These are phyloP conservation scores for Rhimphoctona megacephalus DNA, from an alignment of 2,888 invertebrate genomes.

Conservation along the genomic window DNA sequence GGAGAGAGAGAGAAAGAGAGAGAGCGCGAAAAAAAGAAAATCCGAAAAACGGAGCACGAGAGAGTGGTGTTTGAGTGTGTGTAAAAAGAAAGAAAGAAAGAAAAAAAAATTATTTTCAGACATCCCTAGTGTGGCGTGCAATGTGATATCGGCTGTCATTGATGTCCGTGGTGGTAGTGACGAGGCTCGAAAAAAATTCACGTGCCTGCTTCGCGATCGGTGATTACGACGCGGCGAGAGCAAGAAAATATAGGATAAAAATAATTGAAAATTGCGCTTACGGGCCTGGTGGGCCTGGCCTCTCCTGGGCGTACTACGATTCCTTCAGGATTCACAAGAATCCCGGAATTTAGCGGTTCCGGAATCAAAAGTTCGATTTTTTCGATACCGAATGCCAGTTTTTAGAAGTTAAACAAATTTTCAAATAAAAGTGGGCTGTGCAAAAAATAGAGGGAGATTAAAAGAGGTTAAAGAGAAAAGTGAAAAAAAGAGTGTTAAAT, in stretches of 20 bases:
- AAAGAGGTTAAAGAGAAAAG: not conserved
- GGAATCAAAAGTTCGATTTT: not conserved
- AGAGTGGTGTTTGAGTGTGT: conserved; percentile 10
- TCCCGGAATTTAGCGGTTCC: conserved; percentile 24
- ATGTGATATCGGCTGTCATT: conserved; percentile 83
- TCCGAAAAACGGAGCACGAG: not conserved
- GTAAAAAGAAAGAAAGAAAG: conserved; percentile 5
- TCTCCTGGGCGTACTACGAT: conserved; percentile 62
- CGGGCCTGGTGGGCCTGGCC: conserved; percentile 62
- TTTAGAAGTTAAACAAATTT: not conserved
- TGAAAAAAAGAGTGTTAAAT: conserved; percentile 3
- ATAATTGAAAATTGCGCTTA: conserved; percentile 27
- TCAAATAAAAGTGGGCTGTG: conserved; percentile 20
- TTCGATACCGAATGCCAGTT: conserved; percentile 3
- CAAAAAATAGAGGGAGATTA: not conserved
- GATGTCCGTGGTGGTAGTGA: conserved; percentile 80
- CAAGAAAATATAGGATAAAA: conserved; percentile 30
- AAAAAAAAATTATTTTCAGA: conserved; percentile 35
- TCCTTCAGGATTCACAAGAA: conserved; percentile 36
- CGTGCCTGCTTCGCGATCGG: conserved; percentile 61
- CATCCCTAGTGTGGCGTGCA: conserved; percentile 72
- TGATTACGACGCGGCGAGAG: conserved; percentile 63
- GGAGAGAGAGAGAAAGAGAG: not conserved
- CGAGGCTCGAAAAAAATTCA: conserved; percentile 67
- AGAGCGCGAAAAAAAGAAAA: conserved; percentile 3